Percentiles rank a stretch among this genome's conserved stretches.
Evolutionary conservation across 2,797 vertebrate species (phyloP).

Genomic region (Capromys pilorides): DNA sequence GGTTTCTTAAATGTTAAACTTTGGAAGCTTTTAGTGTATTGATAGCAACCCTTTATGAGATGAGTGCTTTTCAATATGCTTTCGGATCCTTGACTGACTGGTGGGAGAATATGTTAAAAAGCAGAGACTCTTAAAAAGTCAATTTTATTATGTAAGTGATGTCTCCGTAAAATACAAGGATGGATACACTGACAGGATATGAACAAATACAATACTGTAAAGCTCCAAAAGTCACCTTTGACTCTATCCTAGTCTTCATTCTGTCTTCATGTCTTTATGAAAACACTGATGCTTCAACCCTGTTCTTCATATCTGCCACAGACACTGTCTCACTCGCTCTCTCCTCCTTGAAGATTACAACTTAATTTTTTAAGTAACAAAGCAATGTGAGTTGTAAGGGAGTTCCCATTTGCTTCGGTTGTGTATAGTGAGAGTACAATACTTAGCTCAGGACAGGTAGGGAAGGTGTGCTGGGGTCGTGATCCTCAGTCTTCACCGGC

Average conservation of each 20-base stretch:
- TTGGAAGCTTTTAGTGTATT: neutral
- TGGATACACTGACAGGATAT: neutral
- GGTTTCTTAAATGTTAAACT: neutral
- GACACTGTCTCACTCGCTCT: neutral
- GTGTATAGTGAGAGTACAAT: neutral
- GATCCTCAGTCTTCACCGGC: neutral
- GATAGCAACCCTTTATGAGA: neutral
- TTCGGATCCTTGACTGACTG: neutral
- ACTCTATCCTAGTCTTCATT: neutral
- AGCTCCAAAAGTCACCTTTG: neutral
- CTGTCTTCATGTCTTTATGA: neutral
- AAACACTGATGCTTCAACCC: neutral
- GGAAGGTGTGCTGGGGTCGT: neutral
- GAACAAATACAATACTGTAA: neutral
- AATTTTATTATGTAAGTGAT: neutral
- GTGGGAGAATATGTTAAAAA: constrained; percentile 12
- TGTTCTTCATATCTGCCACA: neutral
- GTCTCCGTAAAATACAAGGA: neutral
- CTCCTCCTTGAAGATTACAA: neutral
- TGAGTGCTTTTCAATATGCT: neutral
- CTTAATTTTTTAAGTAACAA: neutral
- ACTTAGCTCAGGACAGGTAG: neutral
- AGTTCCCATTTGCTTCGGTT: neutral
- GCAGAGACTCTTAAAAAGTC: neutral
- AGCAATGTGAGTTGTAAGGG: neutral